Conservation (phyloP, 2,888 invertebrate genomes). For the Xestoiulus laeticollis region DNA sequence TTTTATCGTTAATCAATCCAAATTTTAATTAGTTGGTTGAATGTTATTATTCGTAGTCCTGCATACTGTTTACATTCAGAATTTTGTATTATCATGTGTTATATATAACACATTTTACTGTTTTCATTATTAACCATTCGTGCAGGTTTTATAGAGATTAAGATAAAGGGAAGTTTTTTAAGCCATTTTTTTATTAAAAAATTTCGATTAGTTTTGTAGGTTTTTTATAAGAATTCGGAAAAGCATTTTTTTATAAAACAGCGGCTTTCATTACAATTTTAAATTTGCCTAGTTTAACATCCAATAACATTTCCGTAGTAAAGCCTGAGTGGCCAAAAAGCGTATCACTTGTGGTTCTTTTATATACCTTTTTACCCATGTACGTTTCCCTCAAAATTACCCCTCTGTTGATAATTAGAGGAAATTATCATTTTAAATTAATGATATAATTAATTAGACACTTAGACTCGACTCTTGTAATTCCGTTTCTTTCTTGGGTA, state of each 20-base stretch:
- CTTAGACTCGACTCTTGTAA: slow-evolving; percentile 13
- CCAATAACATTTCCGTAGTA: neutral
- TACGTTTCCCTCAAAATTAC: slow-evolving; percentile 17
- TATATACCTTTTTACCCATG: neutral
- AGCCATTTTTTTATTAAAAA: neutral
- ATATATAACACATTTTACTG: neutral
- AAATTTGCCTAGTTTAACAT: neutral
- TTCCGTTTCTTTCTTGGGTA: neutral
- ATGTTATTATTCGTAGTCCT: too few relatives aligned
- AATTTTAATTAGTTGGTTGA: too few relatives aligned
- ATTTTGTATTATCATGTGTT: too few relatives aligned
- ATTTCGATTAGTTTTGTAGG: neutral
- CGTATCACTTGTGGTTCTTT: neutral
- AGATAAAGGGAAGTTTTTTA: neutral
- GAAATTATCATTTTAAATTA: slow-evolving; percentile 1
- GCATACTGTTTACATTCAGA: too few relatives aligned
- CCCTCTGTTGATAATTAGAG: slow-evolving; percentile 19
- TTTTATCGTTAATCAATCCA: too few relatives aligned
- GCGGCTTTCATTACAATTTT: neutral
- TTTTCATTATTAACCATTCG: neutral
- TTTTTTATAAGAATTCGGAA: neutral
- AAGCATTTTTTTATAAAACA: neutral
- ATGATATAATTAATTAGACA: slow-evolving; percentile 41
- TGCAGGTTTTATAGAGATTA: neutral
- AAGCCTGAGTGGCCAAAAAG: neutral